These are phyloP conservation scores for Pipistrellus pipistrellus DNA, from an alignment of 2,797 vertebrate genomes.

Conservation along the genomic window DNA sequence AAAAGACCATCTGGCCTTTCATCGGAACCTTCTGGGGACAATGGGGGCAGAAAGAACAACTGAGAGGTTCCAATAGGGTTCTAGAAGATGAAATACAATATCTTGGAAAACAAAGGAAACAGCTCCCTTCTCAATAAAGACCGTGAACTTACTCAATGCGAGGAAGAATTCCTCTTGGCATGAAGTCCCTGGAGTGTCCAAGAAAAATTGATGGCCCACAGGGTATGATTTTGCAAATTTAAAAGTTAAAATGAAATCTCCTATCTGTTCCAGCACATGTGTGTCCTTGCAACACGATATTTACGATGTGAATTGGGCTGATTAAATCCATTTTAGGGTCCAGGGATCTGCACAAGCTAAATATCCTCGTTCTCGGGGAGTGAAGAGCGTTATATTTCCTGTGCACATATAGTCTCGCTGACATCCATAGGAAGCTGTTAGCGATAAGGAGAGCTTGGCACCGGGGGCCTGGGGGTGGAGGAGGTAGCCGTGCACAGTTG, in stretches of 20 bases:
- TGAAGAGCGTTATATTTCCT: slow-evolving; percentile 68
- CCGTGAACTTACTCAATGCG: slow-evolving; percentile 22
- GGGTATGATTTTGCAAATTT: slow-evolving; percentile 74
- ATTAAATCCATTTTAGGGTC: slow-evolving; percentile 82
- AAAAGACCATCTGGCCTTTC: not conserved
- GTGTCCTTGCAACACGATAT: slow-evolving; percentile 78
- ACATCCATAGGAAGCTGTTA: slow-evolving; percentile 68
- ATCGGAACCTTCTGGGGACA: not conserved
- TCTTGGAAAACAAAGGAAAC: slow-evolving; percentile 54
- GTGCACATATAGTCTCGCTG: slow-evolving; percentile 47
- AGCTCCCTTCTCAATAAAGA: slow-evolving; percentile 52
- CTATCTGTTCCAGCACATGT: slow-evolving; percentile 76
- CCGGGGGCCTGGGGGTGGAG: not conserved
- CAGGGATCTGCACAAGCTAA: slow-evolving; percentile 79
- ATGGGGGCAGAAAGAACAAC: not conserved
- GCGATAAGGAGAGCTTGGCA: slow-evolving; percentile 68
- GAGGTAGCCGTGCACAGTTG: not conserved
- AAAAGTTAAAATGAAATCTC: slow-evolving; percentile 75
- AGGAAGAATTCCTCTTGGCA: slow-evolving; percentile 71
- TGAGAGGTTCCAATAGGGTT: not conserved
- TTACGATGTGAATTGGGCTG: slow-evolving; percentile 79
- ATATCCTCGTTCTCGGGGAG: slow-evolving; percentile 79
- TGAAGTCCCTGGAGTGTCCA: slow-evolving; percentile 64
- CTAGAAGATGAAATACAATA: slow-evolving; percentile 13
- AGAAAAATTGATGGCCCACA: slow-evolving; percentile 69